A percentile compares a stretch with the other conserved stretches of the same genome.
Conservation (phyloP, 2,888 invertebrate genomes). For the Agriopis leucophaearia region DNA sequence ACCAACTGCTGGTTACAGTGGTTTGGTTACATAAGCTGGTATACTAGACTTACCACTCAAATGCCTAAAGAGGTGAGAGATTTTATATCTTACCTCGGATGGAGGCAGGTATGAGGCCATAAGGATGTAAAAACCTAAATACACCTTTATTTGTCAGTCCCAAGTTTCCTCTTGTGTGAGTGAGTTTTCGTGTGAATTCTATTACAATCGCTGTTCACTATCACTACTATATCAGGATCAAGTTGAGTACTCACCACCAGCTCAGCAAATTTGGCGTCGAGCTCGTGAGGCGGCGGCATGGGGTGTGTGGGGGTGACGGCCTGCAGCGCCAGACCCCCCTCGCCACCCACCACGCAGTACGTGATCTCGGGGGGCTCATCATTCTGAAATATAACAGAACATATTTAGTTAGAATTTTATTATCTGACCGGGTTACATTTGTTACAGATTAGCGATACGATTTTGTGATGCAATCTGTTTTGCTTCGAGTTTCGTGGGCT, state of each 20-base stretch:
- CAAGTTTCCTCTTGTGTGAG: background rate
- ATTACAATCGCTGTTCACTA: background rate
- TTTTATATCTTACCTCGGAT: no score
- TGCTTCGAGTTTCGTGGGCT: background rate
- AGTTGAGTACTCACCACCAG: slow-evolving; percentile 90
- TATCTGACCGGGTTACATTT: background rate
- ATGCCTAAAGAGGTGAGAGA: no score
- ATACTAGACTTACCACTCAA: background rate
- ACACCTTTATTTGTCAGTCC: no score
- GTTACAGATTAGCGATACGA: background rate
- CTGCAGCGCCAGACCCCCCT: slow-evolving; percentile 93
- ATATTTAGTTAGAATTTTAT: background rate
- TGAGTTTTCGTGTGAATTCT: background rate
- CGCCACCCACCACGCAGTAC: slow-evolving; percentile 96
- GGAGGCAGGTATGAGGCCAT: no score
- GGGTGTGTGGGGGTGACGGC: slow-evolving; percentile 97
- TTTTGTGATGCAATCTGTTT: background rate
- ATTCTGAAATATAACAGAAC: slow-evolving; percentile 87
- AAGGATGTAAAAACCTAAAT: no score
- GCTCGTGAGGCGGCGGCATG: slow-evolving; percentile 96
- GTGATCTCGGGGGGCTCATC: slow-evolving; percentile 98
- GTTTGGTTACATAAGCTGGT: no score
- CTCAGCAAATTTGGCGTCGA: slow-evolving; percentile 97
- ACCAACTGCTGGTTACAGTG: no score
- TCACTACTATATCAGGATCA: background rate